These are phyloP conservation scores for Lepidiolamprologus cunningtoni DNA, from an alignment of 2,113 vertebrate species.

Conservation along the genomic window DNA sequence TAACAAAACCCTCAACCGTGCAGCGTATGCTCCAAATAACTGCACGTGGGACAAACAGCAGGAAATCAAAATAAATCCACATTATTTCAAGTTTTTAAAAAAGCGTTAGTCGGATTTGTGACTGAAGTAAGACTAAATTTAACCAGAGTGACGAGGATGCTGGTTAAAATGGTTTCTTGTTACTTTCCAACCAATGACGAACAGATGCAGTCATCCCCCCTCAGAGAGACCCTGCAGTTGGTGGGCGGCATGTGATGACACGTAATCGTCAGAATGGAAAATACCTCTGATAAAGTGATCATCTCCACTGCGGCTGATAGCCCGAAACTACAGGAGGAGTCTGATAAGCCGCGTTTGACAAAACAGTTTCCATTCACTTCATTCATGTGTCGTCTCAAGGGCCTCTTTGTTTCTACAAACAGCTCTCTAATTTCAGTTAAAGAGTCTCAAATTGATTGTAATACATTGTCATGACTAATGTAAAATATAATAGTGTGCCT, in stretches of 20 bases:
- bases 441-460: not conserved
- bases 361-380: conserved; percentile 40
- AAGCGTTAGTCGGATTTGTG: not conserved
- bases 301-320: conserved; percentile 37
- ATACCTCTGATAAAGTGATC: conserved; percentile 67
- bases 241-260: conserved; percentile 62
- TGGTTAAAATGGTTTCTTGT: conserved; percentile 11
- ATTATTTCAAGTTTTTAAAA: not conserved
- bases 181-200: conserved; percentile 15
- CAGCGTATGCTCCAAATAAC: not conserved
- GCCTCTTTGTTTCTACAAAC: conserved; percentile 34
- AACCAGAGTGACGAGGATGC: conserved; percentile 1
- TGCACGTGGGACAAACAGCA: not conserved
- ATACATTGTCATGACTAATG: not conserved
- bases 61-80: not conserved
- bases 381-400: conserved; percentile 2
- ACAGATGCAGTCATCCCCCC: conserved; percentile 27
- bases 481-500: not conserved
- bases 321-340: conserved; percentile 17
- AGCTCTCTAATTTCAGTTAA: not conserved
- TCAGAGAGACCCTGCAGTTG: conserved; percentile 45
- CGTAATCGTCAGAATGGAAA: conserved; percentile 61
- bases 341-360: conserved; percentile 36
- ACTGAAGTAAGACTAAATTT: conserved; percentile 17
- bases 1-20: not conserved